Conservation (phyloP, 2,113 vertebrate species). For the Diadophis punctatus region DNA sequence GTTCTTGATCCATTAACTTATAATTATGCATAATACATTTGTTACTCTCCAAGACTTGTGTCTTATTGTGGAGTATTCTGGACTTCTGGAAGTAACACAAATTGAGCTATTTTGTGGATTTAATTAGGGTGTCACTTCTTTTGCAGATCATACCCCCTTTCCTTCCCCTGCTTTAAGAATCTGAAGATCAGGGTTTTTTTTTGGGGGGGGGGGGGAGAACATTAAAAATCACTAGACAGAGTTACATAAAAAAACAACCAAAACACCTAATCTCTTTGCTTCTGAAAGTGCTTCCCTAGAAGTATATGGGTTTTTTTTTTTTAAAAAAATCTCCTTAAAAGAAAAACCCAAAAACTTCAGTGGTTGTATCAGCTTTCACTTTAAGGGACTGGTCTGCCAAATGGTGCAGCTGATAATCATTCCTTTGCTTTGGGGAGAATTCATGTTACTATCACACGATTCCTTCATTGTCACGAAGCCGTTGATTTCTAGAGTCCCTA, state of each 20-base stretch:
- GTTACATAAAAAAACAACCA: neutral
- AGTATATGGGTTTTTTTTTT: neutral
- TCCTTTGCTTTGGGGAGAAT: neutral
- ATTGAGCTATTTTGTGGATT: neutral
- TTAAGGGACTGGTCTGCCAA: neutral
- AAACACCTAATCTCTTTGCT: neutral
- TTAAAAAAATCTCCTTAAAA: neutral
- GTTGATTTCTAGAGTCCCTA: neutral
- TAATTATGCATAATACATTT: fast-evolving
- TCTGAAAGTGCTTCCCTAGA: neutral
- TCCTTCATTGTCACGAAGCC: neutral
- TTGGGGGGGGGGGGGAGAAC: no score
- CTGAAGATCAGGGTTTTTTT: neutral
- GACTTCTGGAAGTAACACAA: neutral
- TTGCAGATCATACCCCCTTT: neutral
- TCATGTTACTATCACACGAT: neutral
- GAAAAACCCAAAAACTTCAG: neutral
- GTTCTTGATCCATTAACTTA: neutral
- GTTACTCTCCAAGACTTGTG: neutral
- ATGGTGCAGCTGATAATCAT: neutral
- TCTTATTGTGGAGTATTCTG: neutral
- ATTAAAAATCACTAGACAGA: neutral
- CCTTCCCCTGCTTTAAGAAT: neutral
- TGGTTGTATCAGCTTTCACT: neutral
- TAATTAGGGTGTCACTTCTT: neutral